phyloP scores from a whole-genome alignment of 2,113 vertebrate species.

The Zootoca vivipara region DNA sequence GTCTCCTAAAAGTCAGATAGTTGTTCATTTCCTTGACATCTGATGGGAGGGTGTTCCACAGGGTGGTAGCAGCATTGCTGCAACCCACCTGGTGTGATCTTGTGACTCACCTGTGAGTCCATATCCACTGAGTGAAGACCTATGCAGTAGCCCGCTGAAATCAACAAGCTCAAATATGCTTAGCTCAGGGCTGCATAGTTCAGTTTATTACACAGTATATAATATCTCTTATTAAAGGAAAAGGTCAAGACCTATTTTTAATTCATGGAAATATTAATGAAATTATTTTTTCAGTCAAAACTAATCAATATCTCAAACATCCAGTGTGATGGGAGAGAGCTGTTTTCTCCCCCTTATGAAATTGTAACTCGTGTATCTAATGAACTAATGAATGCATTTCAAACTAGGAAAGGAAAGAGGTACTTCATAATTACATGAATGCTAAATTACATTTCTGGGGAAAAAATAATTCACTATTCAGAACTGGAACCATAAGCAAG shows the following conservation, averaged over 20 bases:
- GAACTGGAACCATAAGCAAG: conserved; percentile 33
- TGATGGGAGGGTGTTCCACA: no score
- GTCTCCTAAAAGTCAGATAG: no score
- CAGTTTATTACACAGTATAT: neutral
- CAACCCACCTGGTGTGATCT: no score
- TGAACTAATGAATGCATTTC: neutral
- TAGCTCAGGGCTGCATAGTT: neutral
- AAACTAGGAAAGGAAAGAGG: neutral
- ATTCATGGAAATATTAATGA: neutral
- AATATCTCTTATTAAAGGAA: neutral
- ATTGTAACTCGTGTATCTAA: neutral
- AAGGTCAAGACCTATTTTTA: neutral
- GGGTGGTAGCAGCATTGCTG: no score
- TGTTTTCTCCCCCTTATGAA: neutral
- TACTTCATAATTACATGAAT: conserved; percentile 9
- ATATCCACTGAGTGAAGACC: no score
- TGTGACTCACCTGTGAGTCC: no score
- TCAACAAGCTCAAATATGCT: neutral
- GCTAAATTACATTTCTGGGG: conserved; percentile 15
- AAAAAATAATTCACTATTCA: conserved; percentile 7
- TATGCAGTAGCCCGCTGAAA: neutral
- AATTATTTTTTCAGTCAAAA: neutral
- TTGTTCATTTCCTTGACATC: no score
- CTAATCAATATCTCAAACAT: neutral
- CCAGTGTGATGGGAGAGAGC: neutral